A percentile compares a stretch with the other conserved stretches of the same genome.
These are phyloP conservation scores for Pachliopta kotzebuea DNA, from an alignment of 2,888 invertebrate genomes.

Conservation along the genomic window DNA sequence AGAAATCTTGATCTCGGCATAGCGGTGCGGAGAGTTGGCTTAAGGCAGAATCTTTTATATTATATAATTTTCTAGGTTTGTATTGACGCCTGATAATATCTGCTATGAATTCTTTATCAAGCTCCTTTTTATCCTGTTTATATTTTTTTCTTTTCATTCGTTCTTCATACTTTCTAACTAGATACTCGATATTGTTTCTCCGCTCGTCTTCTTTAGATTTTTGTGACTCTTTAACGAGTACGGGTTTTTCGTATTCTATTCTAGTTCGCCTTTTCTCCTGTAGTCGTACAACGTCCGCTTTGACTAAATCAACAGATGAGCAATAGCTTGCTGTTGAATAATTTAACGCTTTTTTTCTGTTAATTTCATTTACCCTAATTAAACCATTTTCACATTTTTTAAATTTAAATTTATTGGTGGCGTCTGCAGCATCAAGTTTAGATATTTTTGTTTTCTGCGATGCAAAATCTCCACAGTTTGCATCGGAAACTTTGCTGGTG, in stretches of 20 bases:
- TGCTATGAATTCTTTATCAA: constrained; percentile 62
- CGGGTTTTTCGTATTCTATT: constrained; percentile 34
- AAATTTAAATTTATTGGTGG: constrained; percentile 42
- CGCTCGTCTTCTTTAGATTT: constrained; percentile 37
- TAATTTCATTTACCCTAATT: constrained; percentile 32
- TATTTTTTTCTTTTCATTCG: constrained; percentile 37
- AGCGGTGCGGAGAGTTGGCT: constrained; percentile 68
- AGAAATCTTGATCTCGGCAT: constrained; percentile 62
- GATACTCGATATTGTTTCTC: constrained; percentile 35
- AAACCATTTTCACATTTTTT: constrained; percentile 37
- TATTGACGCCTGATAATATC: constrained; percentile 67
- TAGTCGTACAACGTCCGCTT: constrained; percentile 29
- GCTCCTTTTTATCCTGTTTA: constrained; percentile 35
- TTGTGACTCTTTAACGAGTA: constrained; percentile 32
- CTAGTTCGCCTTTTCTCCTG: constrained; percentile 37
- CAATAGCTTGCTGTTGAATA: constrained; percentile 48
- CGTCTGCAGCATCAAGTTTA: constrained; percentile 18
- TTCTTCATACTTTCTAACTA: constrained; percentile 36
- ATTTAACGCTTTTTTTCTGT: constrained; percentile 36
- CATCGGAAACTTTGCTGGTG: constrained; percentile 30
- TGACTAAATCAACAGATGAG: constrained; percentile 21
- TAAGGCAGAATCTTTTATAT: constrained; percentile 51
- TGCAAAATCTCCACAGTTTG: not conserved
- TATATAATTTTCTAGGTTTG: constrained; percentile 59
- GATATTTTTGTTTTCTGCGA: constrained; percentile 31